phyloP scores from a whole-genome alignment of 2,797 vertebrate species.

The Leptatherina wallacei region DNA sequence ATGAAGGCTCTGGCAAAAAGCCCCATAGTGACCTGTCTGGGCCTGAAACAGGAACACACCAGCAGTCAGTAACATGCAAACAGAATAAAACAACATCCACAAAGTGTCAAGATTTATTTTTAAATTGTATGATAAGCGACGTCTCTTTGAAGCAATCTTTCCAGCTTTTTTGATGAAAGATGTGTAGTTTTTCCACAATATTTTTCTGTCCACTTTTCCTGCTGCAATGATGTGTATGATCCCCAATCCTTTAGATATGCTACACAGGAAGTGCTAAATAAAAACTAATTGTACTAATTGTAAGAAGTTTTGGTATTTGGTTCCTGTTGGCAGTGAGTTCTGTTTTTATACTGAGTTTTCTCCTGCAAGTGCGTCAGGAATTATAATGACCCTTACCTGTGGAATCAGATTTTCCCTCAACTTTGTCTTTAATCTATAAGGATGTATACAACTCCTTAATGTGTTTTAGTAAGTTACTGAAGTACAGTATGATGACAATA shows the following conservation, averaged over 20 bases:
- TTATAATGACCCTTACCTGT: not conserved
- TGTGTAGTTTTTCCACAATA: not conserved
- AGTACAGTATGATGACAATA: no score
- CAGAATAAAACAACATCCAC: not conserved
- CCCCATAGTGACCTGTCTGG: conserved; percentile 61
- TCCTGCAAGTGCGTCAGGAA: not conserved
- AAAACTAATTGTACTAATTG: no score
- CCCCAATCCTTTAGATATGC: not conserved
- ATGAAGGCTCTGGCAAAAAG: conserved; percentile 67
- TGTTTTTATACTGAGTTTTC: not conserved
- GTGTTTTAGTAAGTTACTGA: no score
- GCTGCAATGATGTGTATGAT: not conserved
- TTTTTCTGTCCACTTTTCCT: not conserved
- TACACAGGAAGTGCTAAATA: no score
- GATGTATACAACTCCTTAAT: not conserved
- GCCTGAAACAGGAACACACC: conserved; percentile 54
- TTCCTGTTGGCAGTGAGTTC: no score
- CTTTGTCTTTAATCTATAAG: no score
- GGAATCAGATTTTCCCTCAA: no score
- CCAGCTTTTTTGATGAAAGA: not conserved
- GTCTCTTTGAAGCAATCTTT: not conserved
- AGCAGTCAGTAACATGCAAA: not conserved
- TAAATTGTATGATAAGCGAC: not conserved
- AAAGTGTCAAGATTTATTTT: not conserved
- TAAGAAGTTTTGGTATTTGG: no score